phyloP scores from a whole-genome alignment of 2,888 invertebrate species.

The Ceraclea dissimilis region DNA sequence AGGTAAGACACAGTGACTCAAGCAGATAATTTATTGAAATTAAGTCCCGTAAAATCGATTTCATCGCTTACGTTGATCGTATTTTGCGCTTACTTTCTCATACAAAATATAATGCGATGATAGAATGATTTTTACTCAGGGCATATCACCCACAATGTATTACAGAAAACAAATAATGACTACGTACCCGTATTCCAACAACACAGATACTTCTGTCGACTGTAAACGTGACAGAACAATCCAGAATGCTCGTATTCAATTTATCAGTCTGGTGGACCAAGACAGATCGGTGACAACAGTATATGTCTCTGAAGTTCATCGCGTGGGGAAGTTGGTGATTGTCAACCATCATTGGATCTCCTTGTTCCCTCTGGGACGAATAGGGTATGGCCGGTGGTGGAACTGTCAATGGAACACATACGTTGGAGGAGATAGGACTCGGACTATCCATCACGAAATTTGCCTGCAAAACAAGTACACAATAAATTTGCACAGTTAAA shows the following conservation, averaged over 20 bases:
- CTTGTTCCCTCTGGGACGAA: background rate
- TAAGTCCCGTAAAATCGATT: too few relatives aligned
- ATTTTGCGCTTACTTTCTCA: too few relatives aligned
- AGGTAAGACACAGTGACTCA: too few relatives aligned
- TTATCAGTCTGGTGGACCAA: conserved; percentile 59
- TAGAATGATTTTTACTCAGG: too few relatives aligned
- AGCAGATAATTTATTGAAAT: too few relatives aligned
- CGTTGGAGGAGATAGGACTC: conserved; percentile 37
- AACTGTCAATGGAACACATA: conserved; percentile 23
- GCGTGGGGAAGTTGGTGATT: too few relatives aligned
- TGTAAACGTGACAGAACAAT: conserved; percentile 71
- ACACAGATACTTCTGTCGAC: conserved; percentile 75
- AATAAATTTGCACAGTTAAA: too few relatives aligned
- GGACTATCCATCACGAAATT: conserved; percentile 43
- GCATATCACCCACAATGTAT: too few relatives aligned
- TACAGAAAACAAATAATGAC: too few relatives aligned
- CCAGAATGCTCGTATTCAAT: conserved; percentile 66
- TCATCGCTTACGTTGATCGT: too few relatives aligned
- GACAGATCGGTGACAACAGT: conserved; percentile 62
- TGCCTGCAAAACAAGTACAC: conserved; percentile 30
- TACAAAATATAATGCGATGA: too few relatives aligned
- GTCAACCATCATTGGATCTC: background rate
- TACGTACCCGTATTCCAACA: conserved; percentile 57
- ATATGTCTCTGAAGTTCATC: conserved; percentile 42
- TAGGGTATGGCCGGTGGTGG: conserved; percentile 31